Base-by-base conservation (phyloP, 2,888 invertebrate species). In the Drosophila pseudotalamancana region DNA sequence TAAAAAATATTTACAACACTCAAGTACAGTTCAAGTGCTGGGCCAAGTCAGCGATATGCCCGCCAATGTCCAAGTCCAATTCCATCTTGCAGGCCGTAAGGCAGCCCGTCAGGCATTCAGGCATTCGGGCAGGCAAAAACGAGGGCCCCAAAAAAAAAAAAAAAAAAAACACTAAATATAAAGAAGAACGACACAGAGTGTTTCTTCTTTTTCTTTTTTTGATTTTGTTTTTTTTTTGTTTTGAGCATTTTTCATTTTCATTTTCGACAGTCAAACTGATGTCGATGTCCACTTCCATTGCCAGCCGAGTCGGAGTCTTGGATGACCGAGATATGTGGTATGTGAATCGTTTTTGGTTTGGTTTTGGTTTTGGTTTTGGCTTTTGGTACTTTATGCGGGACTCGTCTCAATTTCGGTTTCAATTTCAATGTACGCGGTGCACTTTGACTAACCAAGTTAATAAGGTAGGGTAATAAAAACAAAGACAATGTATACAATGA, bases 1-100 rank as follows among this genome's bases (percentile, higher is more conserved):
- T 81, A 66, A 88, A 85, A 88, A 87, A 88, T 87, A 83, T 83
- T 83, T 83, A 88, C 83, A 88, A 53, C 81, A 79, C 88, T 88
- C 83, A 77, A 88, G 88, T 88, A 51, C 88, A 83, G 67, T 81
- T 83, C 83, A 83, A 83, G 83, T 83, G 85, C 81, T 88, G 81
- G 81, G 76, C 88, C 81, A 85, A 81, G 82, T 56, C 82, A 77
- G 25, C 51, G 88, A 78, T 78, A 86, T 77, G 69, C 55, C 74
- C 51, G 68, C 31, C 55, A 54, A 70, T 68, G 75, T 71, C 72
- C 77, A 71, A 57, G 31, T 64, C 48, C 50, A 48, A 29, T 59
- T 72, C 29, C 51, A 53, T 51, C 39, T 70, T 12, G 35, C 72
- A 40, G 65, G 46, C 65, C 25, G 50, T 37, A 67, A 42, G 51